Evolutionary conservation across 2,113 vertebrate species (phyloP).

Genomic region (Mystacornis crossleyi): DNA sequence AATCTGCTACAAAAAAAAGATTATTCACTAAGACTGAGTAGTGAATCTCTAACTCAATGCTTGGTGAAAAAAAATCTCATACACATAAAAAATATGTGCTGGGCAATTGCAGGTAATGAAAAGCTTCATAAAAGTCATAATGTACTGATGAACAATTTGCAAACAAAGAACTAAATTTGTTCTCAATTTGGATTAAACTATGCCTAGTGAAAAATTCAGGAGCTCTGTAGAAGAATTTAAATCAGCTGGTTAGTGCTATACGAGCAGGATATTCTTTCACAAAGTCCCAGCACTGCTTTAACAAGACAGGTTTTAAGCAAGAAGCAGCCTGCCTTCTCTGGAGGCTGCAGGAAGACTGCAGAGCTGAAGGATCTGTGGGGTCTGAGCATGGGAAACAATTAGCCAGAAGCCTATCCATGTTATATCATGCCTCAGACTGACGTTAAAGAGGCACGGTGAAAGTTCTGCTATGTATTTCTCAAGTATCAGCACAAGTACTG

Average conservation of each 20-base stretch:
- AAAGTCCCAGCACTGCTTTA: not conserved
- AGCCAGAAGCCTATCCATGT: not conserved
- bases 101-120: constrained; percentile 50
- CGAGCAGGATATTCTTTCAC: not conserved
- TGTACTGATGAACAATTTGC: constrained; percentile 53
- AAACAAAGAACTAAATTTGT: constrained; percentile 54
- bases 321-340: not conserved
- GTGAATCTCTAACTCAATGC: not conserved
- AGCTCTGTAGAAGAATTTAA: constrained; percentile 21
- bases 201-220: constrained; percentile 41
- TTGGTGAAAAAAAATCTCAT: not conserved
- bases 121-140: constrained; percentile 51
- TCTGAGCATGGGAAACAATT: not conserved
- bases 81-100: not conserved
- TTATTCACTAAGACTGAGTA: not conserved
- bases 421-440: not conserved
- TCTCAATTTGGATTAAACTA: constrained; percentile 54
- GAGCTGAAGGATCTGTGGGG: not conserved
- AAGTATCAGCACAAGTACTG: not conserved
- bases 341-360: not conserved
- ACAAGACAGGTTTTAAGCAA: not conserved
- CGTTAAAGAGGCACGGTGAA: not conserved
- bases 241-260: constrained; percentile 26
- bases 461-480: not conserved
- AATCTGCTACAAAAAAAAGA: not conserved